Conservation (phyloP, 2,888 invertebrate genomes). For the Philaethria dido region DNA sequence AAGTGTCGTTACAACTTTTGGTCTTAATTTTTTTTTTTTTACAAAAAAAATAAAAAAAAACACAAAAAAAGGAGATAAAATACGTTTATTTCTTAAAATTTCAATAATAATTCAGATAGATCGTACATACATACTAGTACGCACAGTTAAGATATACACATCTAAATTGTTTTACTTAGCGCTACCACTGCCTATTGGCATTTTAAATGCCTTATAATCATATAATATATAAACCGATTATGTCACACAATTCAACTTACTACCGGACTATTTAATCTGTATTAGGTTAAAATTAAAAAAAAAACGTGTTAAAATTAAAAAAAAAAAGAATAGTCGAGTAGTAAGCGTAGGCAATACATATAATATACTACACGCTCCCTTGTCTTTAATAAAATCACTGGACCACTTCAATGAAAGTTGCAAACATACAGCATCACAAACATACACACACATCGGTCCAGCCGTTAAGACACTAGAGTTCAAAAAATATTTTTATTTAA, state of each 20-base stretch:
- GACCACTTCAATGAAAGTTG: conserved; percentile 35
- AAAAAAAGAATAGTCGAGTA: conserved; percentile 22
- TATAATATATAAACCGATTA: conserved; percentile 39
- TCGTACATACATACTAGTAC: conserved; percentile 56
- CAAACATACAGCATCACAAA: conserved; percentile 23
- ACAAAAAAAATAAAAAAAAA: conserved; percentile 63
- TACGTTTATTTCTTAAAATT: conserved; percentile 80
- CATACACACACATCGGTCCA: conserved; percentile 37
- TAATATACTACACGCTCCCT: conserved; percentile 29
- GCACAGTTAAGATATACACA: conserved; percentile 27
- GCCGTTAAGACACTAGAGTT: conserved; percentile 39
- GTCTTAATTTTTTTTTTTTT: too few species aligned
- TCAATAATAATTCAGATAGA: conserved; percentile 68
- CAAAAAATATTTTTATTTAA: not conserved
- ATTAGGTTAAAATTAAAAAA: conserved; percentile 1
- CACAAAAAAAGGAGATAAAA: conserved; percentile 72
- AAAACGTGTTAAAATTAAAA: conserved; percentile 1
- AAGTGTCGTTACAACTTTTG: too few species aligned
- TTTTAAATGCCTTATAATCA: conserved; percentile 47
- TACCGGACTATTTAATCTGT: conserved; percentile 23
- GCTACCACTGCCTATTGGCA: conserved; percentile 37
- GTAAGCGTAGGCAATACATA: conserved; percentile 19
- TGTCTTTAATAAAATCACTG: conserved; percentile 35
- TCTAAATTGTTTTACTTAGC: conserved; percentile 28
- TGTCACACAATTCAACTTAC: conserved; percentile 33